Base-by-base conservation (phyloP, 2,113 vertebrate genomes). In the Anarhynchus alexandrinus region DNA sequence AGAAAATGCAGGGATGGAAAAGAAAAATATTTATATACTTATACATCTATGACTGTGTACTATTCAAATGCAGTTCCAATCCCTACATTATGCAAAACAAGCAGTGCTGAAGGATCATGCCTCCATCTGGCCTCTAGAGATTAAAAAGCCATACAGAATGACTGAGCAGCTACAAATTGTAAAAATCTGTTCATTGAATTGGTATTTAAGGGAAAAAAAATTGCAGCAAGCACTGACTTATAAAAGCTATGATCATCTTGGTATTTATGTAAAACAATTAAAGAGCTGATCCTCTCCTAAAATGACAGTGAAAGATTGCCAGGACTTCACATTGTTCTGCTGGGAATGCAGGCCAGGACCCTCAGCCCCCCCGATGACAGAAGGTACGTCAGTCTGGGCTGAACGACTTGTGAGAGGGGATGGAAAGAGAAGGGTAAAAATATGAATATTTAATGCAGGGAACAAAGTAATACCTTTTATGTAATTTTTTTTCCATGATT, bases 101-200 rank as follows among this genome's bases (percentile, higher is more conserved):
- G 40, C 26, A 40, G 4, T 54, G 71, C 80, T 66, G 72, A 91
- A 82, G 86, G 93, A 77, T 89, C 65, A 19, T 12, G 2, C 66
- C 95, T 93, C 91, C 87, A 84, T 94, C 94, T 95, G 96, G 91
- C 84, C 95, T 88, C 77, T 76, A 8, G 84, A 80, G 84, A 95
- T 92, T 91, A 94, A 97, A 91, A 96, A 95, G 62, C 84, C 82
- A 47, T 85, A 38, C 27, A 10, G 51, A 86, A 55, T 85, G 82
- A 91, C 61, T 45, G 87, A 94, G 82, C 67, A 78, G 59, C 82
- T 64, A 91, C 74, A 80, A 70, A 81, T 58, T 57, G 74, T 83
- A 66, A 81, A 87, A 90, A 90, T 83, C 82, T 88, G 45, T 83
- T 95, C 90, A 74, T 12, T 70, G 67, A 77, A 32, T 70, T 86